Conservation (phyloP, 92 coral and sea anemone genomes). For the Siderastrea siderea region DNA sequence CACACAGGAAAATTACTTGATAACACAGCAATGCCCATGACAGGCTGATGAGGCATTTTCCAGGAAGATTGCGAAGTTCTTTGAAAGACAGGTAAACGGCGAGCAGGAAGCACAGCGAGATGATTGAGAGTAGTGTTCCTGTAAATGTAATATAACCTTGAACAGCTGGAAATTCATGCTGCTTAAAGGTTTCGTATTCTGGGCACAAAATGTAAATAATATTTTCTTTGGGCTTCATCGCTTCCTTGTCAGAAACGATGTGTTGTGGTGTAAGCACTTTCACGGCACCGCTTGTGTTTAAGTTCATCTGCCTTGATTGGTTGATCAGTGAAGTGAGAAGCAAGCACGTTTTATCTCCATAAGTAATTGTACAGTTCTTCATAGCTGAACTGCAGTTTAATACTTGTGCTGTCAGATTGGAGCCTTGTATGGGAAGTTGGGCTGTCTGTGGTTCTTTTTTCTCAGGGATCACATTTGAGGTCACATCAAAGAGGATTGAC, state of each 20-base stretch:
- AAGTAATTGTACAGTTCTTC: slow-evolving; percentile 10
- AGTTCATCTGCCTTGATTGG: neutral
- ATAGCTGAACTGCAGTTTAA: neutral
- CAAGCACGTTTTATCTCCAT: neutral
- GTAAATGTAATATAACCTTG: slow-evolving; percentile 1
- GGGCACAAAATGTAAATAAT: slow-evolving; percentile 13
- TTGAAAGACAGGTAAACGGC: slow-evolving; percentile 19
- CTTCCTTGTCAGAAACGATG: neutral
- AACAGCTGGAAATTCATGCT: neutral
- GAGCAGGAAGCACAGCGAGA: slow-evolving; percentile 24
- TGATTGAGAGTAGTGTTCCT: slow-evolving; percentile 11
- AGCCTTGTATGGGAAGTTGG: neutral
- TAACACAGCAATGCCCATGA: slow-evolving; percentile 32
- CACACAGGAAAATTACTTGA: slow-evolving; percentile 2
- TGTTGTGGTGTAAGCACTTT: neutral
- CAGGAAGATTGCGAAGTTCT: slow-evolving; percentile 36
- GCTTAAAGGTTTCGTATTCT: neutral
- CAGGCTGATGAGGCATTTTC: slow-evolving; percentile 39
- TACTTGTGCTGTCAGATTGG: neutral
- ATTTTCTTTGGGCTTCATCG: neutral
- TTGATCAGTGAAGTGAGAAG: neutral
- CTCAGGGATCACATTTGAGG: neutral
- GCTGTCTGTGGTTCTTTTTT: neutral
- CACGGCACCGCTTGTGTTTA: neutral
- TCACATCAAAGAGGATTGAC: slow-evolving; percentile 22